Evolutionary conservation across 1,140 invertebrate species (phyloP).

Genomic region (Phortica variegata): DNA sequence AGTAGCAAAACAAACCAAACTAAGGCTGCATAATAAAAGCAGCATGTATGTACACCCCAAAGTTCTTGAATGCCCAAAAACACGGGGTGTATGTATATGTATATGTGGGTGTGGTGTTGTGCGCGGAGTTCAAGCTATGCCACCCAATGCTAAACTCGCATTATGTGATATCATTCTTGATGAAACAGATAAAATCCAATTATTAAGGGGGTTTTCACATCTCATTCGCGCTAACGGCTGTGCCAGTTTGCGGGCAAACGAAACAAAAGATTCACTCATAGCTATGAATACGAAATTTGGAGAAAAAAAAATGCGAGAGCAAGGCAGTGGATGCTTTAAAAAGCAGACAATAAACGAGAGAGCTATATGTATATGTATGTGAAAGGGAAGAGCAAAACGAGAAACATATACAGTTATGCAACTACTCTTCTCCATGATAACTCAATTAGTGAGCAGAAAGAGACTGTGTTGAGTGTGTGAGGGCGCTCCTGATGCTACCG

Average conservation of each 20-base stretch:
- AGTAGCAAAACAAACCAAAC: too few species aligned
- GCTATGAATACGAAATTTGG: conserved; percentile 56
- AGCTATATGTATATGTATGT: conserved; percentile 3
- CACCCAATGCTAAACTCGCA: conserved; percentile 17
- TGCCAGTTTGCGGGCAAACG: conserved; percentile 41
- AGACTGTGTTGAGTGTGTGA: conserved; percentile 11
- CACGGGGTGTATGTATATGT: too few species aligned
- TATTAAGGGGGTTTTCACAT: conserved; percentile 52
- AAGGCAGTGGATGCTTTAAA: background rate
- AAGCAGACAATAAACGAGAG: too few species aligned
- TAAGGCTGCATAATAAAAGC: too few species aligned
- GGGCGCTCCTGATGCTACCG: background rate
- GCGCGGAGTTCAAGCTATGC: background rate
- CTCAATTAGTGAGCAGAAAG: conserved; percentile 24
- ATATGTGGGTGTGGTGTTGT: background rate
- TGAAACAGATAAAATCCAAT: conserved; percentile 57
- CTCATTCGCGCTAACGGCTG: conserved; percentile 33
- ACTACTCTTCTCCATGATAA: conserved; percentile 27
- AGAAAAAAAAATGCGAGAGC: background rate
- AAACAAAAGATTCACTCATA: conserved; percentile 57
- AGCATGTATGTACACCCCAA: too few species aligned
- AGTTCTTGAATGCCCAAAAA: too few species aligned
- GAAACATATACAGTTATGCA: conserved; percentile 4
- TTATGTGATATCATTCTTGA: conserved; percentile 57
- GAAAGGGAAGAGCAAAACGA: too few species aligned